Evolutionary conservation across 2,797 vertebrate genomes (phyloP).

Genomic region (Notamacropus eugenii): DNA sequence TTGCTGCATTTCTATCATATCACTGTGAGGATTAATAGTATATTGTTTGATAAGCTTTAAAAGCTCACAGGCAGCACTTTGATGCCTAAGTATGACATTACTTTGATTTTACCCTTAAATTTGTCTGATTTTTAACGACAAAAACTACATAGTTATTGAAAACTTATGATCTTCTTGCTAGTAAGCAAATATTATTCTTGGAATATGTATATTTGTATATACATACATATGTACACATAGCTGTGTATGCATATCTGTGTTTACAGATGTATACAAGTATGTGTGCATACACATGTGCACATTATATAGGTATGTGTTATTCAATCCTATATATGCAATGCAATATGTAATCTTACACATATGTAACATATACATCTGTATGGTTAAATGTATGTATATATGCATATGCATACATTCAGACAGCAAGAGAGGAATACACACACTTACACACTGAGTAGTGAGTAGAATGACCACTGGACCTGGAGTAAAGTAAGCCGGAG

Average conservation of each 20-base stretch:
- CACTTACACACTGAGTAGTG: neutral
- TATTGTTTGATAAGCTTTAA: neutral
- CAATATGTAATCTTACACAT: no score
- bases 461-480: neutral
- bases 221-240: rapidly evolving
- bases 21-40: neutral
- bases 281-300: no score
- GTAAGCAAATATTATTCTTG: neutral
- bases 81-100: neutral
- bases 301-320: no score
- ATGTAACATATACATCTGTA: no score
- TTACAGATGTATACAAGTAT: no score
- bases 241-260: no score
- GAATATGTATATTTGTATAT: neutral
- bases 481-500: no score
- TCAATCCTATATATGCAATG: no score
- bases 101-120: neutral
- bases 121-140: neutral
- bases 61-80: neutral
- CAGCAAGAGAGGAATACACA: neutral
- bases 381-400: no score
- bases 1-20: neutral
- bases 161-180: neutral
- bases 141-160: neutral
- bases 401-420: no score